Base-by-base conservation (phyloP, 2,888 invertebrate genomes). In the Dryadula phaetusa region DNA sequence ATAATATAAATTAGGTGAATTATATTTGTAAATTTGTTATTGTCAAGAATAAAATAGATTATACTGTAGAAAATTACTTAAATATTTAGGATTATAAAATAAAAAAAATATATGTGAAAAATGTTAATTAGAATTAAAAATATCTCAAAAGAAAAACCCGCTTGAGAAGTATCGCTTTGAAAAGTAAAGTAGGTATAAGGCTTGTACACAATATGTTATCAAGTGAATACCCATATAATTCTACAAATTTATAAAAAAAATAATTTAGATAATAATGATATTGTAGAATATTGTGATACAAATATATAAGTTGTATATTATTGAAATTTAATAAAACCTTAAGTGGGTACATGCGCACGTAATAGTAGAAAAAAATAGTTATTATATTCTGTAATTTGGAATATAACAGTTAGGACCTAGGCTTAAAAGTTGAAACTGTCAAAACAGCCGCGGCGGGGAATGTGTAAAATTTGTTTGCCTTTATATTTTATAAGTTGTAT, bases 121-220 rank as follows among this genome's bases (percentile, higher is more conserved):
- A 6, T 34, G 10, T 22, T 56, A 56, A 20, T n/a, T 56, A 12
- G n/a, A 40, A 20, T 40, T n/a, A 56, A 40, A 56, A 20, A 32
- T 56, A 46, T 37, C 34, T 64, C 34, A 37, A 58, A 64, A 64
- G 56, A 56, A 58, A 56, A 56, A 64, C 47, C 64, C 64, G 64
- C 37, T 64, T 18, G 18, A 42, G 64, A 64, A 56, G 47, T 56
- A 64, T 58, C 40, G 64, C 64, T 64, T 64, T 64, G 56, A 64
- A 64, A 64, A 64, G 64, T 64, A 64, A 64, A 64, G 64, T 64
- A 47, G 37, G 22, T 47, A 37, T 64, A 64, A 64, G 54, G 54
- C 47, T 40, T n/a, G 40, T 52, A 46, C 56, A 64, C 56, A 53
- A 20, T 28, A 37, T 37, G 18, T 5, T 37, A 25, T 28, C 20